phyloP scores from a whole-genome alignment of 2,113 vertebrate species.

The Bos indicus region DNA sequence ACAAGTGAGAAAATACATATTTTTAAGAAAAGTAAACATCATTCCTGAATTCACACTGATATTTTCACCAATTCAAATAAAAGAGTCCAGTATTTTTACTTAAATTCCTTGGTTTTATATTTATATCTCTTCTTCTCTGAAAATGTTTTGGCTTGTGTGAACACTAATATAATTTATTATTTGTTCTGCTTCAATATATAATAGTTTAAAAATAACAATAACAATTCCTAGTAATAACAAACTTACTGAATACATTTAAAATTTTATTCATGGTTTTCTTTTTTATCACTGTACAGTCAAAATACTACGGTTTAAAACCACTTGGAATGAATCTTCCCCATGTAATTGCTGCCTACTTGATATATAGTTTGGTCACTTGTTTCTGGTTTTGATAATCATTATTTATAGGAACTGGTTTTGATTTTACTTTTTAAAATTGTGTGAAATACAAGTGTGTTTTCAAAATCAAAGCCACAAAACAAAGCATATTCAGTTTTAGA shows the following conservation, averaged over 20 bases:
- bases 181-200: neutral
- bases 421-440: neutral
- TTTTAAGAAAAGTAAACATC: constrained; percentile 36
- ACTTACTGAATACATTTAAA: neutral
- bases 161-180: neutral
- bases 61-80: constrained; percentile 38
- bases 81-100: neutral
- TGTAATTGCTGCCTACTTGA: neutral
- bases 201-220: neutral
- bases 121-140: constrained; percentile 4
- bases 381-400: neutral
- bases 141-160: neutral
- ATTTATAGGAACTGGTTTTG: neutral
- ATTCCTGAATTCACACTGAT: neutral
- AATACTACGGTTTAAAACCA: neutral
- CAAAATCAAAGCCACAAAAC: neutral
- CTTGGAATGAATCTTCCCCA: neutral
- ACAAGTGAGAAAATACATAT: constrained; percentile 6
- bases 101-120: constrained; percentile 4
- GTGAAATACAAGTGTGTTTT: neutral
- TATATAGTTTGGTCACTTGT: neutral
- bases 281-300: neutral
- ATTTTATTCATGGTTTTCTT: neutral
- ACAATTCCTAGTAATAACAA: neutral
- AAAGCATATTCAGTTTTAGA: neutral